phyloP scores from a whole-genome alignment of 2,797 vertebrate genomes.

The Urosaurus nigricauda region DNA sequence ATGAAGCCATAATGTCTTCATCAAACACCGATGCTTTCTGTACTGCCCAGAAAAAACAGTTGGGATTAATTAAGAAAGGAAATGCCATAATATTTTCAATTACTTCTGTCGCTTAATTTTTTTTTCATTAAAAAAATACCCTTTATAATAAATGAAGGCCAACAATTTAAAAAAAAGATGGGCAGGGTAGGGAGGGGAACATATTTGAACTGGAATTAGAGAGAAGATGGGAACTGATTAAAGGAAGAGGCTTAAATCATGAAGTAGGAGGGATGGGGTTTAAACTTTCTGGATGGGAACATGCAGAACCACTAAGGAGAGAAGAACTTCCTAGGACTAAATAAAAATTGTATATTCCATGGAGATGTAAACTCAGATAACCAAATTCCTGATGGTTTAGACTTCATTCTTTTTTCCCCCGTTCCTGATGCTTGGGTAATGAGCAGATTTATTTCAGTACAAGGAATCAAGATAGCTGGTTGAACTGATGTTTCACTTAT shows the following conservation, averaged over 20 bases:
- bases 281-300: background rate
- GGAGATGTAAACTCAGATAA: background rate
- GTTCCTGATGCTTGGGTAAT: background rate
- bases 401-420: background rate
- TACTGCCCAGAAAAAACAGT: slow-evolving; percentile 74
- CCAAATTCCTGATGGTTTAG: background rate
- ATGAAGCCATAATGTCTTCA: slow-evolving; percentile 73
- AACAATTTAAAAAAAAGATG: slow-evolving; percentile 57
- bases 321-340: background rate
- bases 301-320: background rate
- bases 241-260: slow-evolving; percentile 37
- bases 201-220: slow-evolving; percentile 56
- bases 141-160: slow-evolving; percentile 76
- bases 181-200: background rate
- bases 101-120: slow-evolving; percentile 70
- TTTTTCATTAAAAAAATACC: slow-evolving; percentile 18
- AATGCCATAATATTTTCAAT: slow-evolving; percentile 79
- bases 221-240: slow-evolving; percentile 66
- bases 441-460: background rate
- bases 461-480: too few species aligned
- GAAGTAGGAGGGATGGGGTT: background rate
- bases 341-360: background rate
- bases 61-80: slow-evolving; percentile 85
- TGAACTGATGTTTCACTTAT: too few species aligned
- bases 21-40: slow-evolving; percentile 71